Conservation (phyloP, 2,888 invertebrate genomes). For the Urechis unicinctus region DNA sequence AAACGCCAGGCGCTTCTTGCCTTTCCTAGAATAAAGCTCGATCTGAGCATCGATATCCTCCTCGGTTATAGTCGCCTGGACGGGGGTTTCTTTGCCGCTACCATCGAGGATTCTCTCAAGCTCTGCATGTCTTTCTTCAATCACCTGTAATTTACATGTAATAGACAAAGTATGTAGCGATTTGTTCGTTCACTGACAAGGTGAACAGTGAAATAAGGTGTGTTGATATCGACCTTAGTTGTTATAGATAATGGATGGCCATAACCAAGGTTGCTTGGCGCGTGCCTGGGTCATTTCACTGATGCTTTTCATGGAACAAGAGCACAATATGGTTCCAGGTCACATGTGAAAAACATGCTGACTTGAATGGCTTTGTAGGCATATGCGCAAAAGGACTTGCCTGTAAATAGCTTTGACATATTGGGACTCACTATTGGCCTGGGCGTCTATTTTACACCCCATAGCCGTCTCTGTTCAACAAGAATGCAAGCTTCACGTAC, state of each 20-base stretch:
- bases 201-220: too few relatives aligned
- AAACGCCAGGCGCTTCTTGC: conserved; percentile 69
- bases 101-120: neutral
- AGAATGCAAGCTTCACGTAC: too few relatives aligned
- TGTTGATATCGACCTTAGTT: too few relatives aligned
- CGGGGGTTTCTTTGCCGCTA: neutral
- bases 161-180: conserved; percentile 62
- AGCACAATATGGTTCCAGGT: too few relatives aligned
- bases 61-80: too few relatives aligned
- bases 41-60: too few relatives aligned
- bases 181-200: too few relatives aligned
- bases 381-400: conserved; percentile 52
- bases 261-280: conserved; percentile 56
- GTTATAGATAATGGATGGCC: conserved; percentile 57
- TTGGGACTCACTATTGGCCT: conserved; percentile 62
- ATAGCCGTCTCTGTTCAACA: conserved; percentile 81
- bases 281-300: conserved; percentile 44
- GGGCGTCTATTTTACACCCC: conserved; percentile 71
- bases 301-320: conserved; percentile 51
- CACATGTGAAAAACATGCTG: too few relatives aligned
- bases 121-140: conserved; percentile 24
- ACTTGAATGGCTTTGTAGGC: too few relatives aligned
- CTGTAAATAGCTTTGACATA: conserved; percentile 70
- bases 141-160: conserved; percentile 47
- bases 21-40: too few relatives aligned